Base-by-base conservation (phyloP, 2,113 vertebrate species). In the Cyprichromis sp. region DNA sequence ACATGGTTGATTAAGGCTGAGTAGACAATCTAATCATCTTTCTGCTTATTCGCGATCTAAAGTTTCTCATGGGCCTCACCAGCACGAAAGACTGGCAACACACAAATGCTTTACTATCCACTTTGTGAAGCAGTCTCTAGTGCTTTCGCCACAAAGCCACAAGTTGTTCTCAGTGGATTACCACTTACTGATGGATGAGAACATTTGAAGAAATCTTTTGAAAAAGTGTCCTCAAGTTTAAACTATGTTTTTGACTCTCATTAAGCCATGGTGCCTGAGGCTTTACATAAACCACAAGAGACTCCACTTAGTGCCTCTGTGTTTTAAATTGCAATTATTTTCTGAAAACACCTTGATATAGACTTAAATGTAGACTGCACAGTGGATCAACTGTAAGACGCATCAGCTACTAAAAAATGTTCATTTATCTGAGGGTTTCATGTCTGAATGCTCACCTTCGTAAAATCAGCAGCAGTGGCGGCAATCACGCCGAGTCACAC, bases 111-210 rank as follows among this genome's bases (percentile, higher is more conserved):
- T 90, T 85, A 76, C 81, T 80, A 24, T 87, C 68, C 84, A 86
- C 86, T 87, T 83, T 88, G 87, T 78, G 50, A 66, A 78, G 78
- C 50, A 45, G 84, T 87, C 81, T 93, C 73, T 73, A 73, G 34
- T 29, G 66, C 78, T 81, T 88, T 81, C 13, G 3, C 86, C 38
- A 83, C 42, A 86, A 87, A 87, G 54, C 40, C 38, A 68, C 79
- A 88, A 85, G 81, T 87, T 89, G 80, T 52, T 85, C 89, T 88
- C 68, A 50, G 73, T 21, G 61, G 86, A 87, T 17, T 87, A 57
- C 31, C n/a, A 66, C 85, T 81, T 88, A 71, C 66, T 87, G 71
- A 88, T 78, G 59, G 86, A 90, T 81, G 84, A 82, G 81, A 76
- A 84, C 83, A 85, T 87, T 63, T 83, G 38, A 88, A 89, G 81